phyloP scores from a whole-genome alignment of 2,113 vertebrate genomes.

The Patagioenas fasciata region DNA sequence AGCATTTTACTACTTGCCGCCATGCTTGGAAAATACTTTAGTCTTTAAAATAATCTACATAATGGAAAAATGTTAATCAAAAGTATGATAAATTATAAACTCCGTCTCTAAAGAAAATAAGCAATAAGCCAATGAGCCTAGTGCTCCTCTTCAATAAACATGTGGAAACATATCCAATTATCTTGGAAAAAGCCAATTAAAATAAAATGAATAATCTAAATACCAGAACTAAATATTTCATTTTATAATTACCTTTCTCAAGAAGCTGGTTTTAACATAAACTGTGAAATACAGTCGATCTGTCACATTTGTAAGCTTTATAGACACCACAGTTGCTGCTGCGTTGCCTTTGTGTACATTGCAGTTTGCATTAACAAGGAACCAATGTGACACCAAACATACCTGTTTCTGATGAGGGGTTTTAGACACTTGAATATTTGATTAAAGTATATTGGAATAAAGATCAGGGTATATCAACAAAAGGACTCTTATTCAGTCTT shows the following conservation, averaged over 20 bases:
- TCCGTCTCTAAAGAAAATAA: conserved; percentile 51
- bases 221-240: conserved; percentile 58
- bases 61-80: neutral
- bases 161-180: conserved; percentile 58
- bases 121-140: conserved; percentile 58
- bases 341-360: conserved; percentile 38
- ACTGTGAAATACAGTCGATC: conserved; percentile 65
- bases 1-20: neutral
- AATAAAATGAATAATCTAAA: conserved; percentile 67
- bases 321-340: conserved; percentile 41
- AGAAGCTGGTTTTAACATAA: conserved; percentile 71
- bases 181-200: conserved; percentile 69
- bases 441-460: conserved; percentile 17
- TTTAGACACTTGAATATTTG: conserved; percentile 28
- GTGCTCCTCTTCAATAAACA: conserved; percentile 26
- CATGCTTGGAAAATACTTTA: neutral
- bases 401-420: neutral
- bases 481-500: neutral
- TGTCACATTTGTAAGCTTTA: conserved; percentile 55
- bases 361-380: conserved; percentile 68
- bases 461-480: neutral
- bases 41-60: neutral
- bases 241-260: conserved; percentile 73
- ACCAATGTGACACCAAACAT: conserved; percentile 56
- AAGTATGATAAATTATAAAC: conserved; percentile 8